Base-by-base conservation (phyloP, 2,113 vertebrate species). In the Saccopteryx bilineata region DNA sequence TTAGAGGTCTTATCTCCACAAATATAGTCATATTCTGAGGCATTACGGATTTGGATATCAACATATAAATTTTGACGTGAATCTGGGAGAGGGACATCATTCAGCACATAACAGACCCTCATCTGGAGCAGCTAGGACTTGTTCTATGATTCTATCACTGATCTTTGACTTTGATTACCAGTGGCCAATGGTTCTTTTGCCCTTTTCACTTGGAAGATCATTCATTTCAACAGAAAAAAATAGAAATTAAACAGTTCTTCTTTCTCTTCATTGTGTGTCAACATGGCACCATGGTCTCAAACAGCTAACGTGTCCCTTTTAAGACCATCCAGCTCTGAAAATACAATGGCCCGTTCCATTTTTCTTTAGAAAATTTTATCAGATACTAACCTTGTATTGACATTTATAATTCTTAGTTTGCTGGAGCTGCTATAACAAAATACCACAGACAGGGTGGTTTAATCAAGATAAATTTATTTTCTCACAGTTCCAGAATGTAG, bases 371-470 rank as follows among this genome's bases (percentile, higher is more conserved):
- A 87, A 72, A 56, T 65, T 60, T 56, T 79, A 48, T 78, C 58
- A 74, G 63, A 61, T 2, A 33, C 52, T 95, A 75, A 75, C 81
- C 46, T 66, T 65, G 14, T 48, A 39, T 54, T 85, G 87, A 75
- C 33, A 76, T n/a, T 65, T 85, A 58, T 82, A 94, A 48, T 71
- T 28, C 18, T 90, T 74, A n/a, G 58, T 84, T 87, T 93, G 15
- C 52, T 33, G 74, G 28, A 78, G 52, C 28, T 91, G 5, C 65
- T 28, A 4, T 93, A 61, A 90, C 63, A 83, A 83, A 94, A 68
- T 68, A n/a, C 19, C 76, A 69, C 50, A 65, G 54, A 39, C 61
- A 23, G 28, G 1, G 65, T 74, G 15, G 19, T 17, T 95, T 84
- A 75, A 80, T 54, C 7, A 87, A 24, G 12, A 83, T 28, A 39